Evolutionary conservation across 2,113 vertebrate species (phyloP).

Genomic region (Irena cyanogastra): DNA sequence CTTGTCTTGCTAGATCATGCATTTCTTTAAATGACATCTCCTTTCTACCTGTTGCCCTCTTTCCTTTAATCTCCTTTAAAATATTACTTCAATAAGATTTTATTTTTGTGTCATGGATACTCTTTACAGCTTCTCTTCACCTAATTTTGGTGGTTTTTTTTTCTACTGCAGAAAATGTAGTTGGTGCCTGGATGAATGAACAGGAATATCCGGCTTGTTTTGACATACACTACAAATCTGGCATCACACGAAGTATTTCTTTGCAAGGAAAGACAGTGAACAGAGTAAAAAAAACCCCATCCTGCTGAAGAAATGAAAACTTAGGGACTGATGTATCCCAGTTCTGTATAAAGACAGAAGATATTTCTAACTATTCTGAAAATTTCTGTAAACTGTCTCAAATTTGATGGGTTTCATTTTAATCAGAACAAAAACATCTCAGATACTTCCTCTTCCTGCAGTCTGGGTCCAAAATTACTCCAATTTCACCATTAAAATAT

Average conservation of each 20-base stretch:
- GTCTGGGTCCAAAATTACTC: background rate
- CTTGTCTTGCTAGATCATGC: background rate
- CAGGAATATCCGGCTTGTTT: conserved; percentile 29
- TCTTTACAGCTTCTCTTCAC: background rate
- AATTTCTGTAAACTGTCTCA: background rate
- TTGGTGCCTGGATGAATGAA: conserved; percentile 21
- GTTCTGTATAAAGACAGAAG: background rate
- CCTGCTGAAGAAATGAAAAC: conserved; percentile 43
- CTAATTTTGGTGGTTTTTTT: background rate
- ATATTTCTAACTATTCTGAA: conserved; percentile 37
- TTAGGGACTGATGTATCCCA: background rate
- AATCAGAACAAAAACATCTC: background rate
- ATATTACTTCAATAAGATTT: background rate
- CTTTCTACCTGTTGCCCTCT: background rate
- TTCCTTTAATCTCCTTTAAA: background rate
- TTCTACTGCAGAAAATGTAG: background rate
- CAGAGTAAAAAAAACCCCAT: background rate
- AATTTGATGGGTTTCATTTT: background rate
- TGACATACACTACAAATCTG: background rate
- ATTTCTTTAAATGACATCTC: background rate
- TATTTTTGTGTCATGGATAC: background rate
- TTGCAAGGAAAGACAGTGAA: background rate
- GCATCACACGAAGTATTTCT: background rate
- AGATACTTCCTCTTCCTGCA: background rate
- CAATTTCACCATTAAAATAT: background rate